phyloP scores from a whole-genome alignment of 2,113 vertebrate genomes.

The Eclectus roratus region DNA sequence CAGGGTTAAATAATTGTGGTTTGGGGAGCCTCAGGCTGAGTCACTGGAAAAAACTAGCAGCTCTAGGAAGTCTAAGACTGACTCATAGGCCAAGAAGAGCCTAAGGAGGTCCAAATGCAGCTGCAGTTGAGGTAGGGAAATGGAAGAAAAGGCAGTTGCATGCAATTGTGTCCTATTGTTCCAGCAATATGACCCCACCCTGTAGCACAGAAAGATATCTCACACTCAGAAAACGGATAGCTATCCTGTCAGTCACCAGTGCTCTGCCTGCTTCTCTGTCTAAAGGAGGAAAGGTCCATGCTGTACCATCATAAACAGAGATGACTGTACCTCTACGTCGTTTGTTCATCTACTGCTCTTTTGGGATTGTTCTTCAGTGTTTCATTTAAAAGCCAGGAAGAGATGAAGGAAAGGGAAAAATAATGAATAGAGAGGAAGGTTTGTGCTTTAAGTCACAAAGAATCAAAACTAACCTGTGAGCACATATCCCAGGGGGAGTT shows the following conservation, averaged over 20 bases:
- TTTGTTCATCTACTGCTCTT: background rate
- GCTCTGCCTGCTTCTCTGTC: background rate
- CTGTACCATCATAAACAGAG: background rate
- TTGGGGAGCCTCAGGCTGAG: constrained; percentile 14
- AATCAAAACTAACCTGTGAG: constrained; percentile 15
- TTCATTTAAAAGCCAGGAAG: constrained; percentile 33
- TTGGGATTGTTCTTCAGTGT: background rate
- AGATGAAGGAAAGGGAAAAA: background rate
- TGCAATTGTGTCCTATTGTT: background rate
- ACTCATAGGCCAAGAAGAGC: constrained; percentile 30
- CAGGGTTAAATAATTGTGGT: constrained; percentile 18
- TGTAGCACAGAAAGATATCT: constrained; percentile 2
- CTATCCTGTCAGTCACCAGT: background rate
- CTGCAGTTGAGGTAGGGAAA: constrained; percentile 18
- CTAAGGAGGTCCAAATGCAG: constrained; percentile 31
- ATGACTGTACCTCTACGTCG: background rate
- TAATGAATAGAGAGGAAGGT: background rate
- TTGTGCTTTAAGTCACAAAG: constrained; percentile 25
- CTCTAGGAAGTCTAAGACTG: constrained; percentile 15
- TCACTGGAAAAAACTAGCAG: constrained; percentile 48
- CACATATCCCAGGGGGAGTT: background rate
- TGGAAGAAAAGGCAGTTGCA: constrained; percentile 12
- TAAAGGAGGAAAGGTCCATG: constrained; percentile 3
- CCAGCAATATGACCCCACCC: constrained; percentile 1
- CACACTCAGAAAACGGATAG: constrained; percentile 24